Evolutionary conservation across 2,888 invertebrate genomes (phyloP).

Genomic region (Eudasyphora cyanicolor): DNA sequence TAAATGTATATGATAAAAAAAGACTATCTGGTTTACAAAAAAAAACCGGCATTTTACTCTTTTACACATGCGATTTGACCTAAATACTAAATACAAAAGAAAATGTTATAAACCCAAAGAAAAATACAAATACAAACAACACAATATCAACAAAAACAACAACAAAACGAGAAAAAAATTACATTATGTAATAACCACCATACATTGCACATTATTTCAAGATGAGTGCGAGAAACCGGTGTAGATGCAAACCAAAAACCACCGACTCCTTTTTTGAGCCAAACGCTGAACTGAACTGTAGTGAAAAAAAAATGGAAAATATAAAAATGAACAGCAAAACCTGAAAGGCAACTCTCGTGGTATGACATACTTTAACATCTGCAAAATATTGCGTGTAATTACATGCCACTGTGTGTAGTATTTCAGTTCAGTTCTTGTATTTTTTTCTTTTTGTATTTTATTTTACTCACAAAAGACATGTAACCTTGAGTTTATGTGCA

Average conservation of each 20-base stretch:
- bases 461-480: slow-evolving; percentile 37
- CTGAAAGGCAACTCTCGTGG: slow-evolving; percentile 22
- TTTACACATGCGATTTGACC: slow-evolving; percentile 24
- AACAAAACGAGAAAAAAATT: neutral
- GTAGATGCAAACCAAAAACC: slow-evolving; percentile 23
- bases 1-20: neutral
- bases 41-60: slow-evolving; percentile 7
- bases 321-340: slow-evolving; percentile 37
- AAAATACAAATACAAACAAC: neutral
- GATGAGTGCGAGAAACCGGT: slow-evolving; percentile 48
- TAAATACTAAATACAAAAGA: slow-evolving; percentile 25
- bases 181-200: slow-evolving; percentile 63
- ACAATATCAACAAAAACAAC: neutral
- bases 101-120: slow-evolving; percentile 2
- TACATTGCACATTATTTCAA: slow-evolving; percentile 63
- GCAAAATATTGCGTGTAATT: slow-evolving; percentile 57
- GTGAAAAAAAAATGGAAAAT: neutral
- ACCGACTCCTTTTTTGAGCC: slow-evolving; percentile 24
- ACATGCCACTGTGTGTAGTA: slow-evolving; percentile 30
- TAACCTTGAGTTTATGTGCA: slow-evolving; percentile 58
- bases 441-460: neutral
- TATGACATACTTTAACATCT: slow-evolving; percentile 36
- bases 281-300: neutral
- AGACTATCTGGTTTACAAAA: neutral
- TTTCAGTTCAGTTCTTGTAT: neutral